A percentile compares a stretch with the other conserved stretches of the same genome.
Evolutionary conservation across 2,113 vertebrate species (phyloP).

Genomic region (Ageneiosus marmoratus): DNA sequence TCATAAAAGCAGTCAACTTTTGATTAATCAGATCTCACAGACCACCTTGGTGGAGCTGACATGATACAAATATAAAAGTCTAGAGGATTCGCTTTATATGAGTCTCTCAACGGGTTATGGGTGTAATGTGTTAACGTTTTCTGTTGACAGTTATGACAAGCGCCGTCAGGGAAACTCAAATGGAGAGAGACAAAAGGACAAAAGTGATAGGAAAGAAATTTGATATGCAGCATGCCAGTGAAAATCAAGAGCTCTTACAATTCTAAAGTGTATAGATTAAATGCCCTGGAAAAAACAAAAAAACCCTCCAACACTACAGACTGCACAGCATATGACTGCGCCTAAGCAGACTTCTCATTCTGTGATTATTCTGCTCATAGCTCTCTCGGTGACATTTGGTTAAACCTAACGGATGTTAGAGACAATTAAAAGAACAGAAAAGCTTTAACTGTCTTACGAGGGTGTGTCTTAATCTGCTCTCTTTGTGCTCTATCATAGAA

Average conservation of each 20-base stretch:
- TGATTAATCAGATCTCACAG: slow-evolving; percentile 17
- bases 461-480: slow-evolving; percentile 67
- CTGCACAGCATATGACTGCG: neutral
- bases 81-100: neutral
- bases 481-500: slow-evolving; percentile 64
- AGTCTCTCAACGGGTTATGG: neutral
- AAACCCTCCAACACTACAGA: neutral
- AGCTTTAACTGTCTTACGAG: slow-evolving; percentile 70
- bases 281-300: neutral
- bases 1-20: slow-evolving; percentile 14
- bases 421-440: slow-evolving; percentile 69
- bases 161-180: neutral
- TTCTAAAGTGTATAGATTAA: neutral
- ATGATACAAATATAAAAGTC: neutral
- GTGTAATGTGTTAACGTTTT: neutral
- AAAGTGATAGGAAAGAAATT: neutral
- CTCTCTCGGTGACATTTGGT: slow-evolving; percentile 22
- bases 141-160: neutral
- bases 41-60: neutral
- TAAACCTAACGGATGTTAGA: slow-evolving; percentile 59
- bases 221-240: neutral
- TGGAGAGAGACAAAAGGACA: neutral
- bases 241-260: neutral
- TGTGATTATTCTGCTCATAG: slow-evolving; percentile 49
- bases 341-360: neutral